Percentiles rank a stretch among this genome's conserved stretches.
phyloP scores from a whole-genome alignment of 2,797 vertebrate genomes.

The Aotus griseimembra region DNA sequence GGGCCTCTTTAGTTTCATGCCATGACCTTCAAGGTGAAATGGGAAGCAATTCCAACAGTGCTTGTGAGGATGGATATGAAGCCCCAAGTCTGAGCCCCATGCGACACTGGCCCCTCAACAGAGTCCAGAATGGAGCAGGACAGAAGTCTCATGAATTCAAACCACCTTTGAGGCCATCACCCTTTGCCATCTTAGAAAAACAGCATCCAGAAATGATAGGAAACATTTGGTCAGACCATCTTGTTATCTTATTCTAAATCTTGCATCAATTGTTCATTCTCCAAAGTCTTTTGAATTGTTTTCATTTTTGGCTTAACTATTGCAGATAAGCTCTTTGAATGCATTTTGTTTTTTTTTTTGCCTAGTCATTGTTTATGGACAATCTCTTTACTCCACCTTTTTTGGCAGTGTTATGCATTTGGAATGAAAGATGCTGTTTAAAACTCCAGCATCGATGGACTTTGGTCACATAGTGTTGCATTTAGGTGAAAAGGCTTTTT shows the following conservation, averaged over 20 bases:
- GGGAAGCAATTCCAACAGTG: background rate
- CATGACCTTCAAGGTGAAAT: background rate
- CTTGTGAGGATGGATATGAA: background rate
- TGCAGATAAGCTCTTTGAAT: slow-evolving; percentile 64
- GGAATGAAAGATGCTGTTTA: slow-evolving; percentile 20
- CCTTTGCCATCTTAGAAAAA: background rate
- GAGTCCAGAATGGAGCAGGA: background rate
- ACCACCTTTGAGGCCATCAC: background rate
- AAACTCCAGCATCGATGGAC: background rate
- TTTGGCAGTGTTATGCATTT: slow-evolving; percentile 40
- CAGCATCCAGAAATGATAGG: slow-evolving; percentile 41
- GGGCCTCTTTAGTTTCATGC: background rate
- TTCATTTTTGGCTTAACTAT: slow-evolving; percentile 53
- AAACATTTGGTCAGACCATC: background rate
- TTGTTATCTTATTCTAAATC: slow-evolving; percentile 8
- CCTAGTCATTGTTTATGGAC: slow-evolving; percentile 80
- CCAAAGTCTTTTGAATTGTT: slow-evolving; percentile 52
- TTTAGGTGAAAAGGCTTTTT: background rate
- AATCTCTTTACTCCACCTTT: background rate
- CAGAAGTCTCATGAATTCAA: background rate
- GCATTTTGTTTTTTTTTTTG: slow-evolving; percentile 73
- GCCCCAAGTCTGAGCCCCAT: accelerated
- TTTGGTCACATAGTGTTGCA: background rate
- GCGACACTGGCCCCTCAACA: accelerated
- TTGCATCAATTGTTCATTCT: slow-evolving; percentile 70